Percentiles rank a stretch among this genome's conserved stretches.
These are phyloP conservation scores for Drosophila macrospina DNA, from an alignment of 2,888 invertebrate species.

Conservation along the genomic window DNA sequence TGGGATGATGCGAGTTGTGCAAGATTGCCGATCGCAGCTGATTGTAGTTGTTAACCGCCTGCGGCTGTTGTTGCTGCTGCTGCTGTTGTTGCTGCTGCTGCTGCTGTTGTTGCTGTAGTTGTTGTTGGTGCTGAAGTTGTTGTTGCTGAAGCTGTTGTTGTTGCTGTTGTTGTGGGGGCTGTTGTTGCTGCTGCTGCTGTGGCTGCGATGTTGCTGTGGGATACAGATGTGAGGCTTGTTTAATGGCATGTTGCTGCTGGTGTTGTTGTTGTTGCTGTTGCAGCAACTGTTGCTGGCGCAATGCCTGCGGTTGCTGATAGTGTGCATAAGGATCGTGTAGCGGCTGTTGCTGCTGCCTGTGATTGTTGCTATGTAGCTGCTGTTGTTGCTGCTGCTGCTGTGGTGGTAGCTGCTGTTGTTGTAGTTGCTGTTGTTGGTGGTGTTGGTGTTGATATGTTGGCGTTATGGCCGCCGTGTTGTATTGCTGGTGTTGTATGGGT, in stretches of 20 bases:
- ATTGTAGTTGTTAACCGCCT: constrained; percentile 80
- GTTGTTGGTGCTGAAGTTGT: no score
- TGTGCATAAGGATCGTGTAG: constrained; percentile 72
- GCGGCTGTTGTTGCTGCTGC: constrained; percentile 80
- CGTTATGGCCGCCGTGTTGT: constrained; percentile 84
- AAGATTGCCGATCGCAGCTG: constrained; percentile 84
- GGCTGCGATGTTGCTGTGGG: constrained; percentile 77
- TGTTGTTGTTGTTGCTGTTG: constrained; percentile 63
- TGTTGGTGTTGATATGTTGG: constrained; percentile 82
- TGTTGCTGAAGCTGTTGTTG: constrained; percentile 73
- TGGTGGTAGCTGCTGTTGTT: constrained; percentile 60
- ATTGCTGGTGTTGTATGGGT: constrained; percentile 85
- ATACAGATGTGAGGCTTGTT: constrained; percentile 85
- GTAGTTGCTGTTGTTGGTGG: constrained; percentile 58
- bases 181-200: constrained; percentile 63
- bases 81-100: constrained; percentile 66
- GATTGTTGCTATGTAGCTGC: constrained; percentile 50
- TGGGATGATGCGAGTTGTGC: constrained; percentile 85
- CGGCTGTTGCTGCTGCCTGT: constrained; percentile 61
- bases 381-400: constrained; percentile 53
- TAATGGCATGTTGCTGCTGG: constrained; percentile 77
- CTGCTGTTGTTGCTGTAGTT: constrained; percentile 56
- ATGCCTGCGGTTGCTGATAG: constrained; percentile 71
- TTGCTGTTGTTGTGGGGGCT: constrained; percentile 69
- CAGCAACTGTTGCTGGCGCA: constrained; percentile 78